Evolutionary conservation across 2,888 invertebrate genomes (phyloP), one percentile per base, ranked within the genome.

Genomic region (Hedya salicella): DNA sequence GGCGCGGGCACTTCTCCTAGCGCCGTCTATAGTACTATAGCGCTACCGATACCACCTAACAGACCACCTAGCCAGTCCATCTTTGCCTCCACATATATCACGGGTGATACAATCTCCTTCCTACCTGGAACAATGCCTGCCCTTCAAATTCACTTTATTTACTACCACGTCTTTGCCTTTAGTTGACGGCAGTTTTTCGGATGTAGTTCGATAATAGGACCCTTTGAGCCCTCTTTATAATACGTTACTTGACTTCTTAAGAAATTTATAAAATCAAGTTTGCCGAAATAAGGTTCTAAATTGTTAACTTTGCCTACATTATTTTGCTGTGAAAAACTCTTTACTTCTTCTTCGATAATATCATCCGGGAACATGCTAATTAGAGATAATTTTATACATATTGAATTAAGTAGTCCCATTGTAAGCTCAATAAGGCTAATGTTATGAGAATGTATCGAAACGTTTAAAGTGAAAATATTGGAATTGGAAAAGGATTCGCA

Each of bases 61-160:
- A 60, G 60, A 42, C 66, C 61, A 48, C 53, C 60, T 61, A 49
- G 66, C n/a, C 40, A 48, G 54, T 46, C 48, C 53, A 54, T 66
- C 66, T 49, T 19, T 2, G 44, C 36, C 42, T 30, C 54, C 61
- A 66, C 60, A 61, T 66, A 66, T 61, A 66, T 66, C 66, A 66
- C 66, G 13, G 30, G 30, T 42, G 66, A 61, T 66, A 61, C 21
- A n/a, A 65, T 65, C 65, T 59, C 40, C 64, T 32, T 50, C 40
- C 39, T 49, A 16, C 48, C 48, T 39, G 30, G 66, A 66, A 66
- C 66, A 66, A 66, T 61, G 66, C 60, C 59, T 39, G 39, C 17
- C 49, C 36, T 48, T 66, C 66, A 60, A 66, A 65, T 19, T 19
- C 40, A 36, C 53, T 54, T 61, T 66, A 66, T 66, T 66, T 66